Evolutionary conservation across 2,797 vertebrate species (phyloP).

Genomic region (Taeniopygia guttata): DNA sequence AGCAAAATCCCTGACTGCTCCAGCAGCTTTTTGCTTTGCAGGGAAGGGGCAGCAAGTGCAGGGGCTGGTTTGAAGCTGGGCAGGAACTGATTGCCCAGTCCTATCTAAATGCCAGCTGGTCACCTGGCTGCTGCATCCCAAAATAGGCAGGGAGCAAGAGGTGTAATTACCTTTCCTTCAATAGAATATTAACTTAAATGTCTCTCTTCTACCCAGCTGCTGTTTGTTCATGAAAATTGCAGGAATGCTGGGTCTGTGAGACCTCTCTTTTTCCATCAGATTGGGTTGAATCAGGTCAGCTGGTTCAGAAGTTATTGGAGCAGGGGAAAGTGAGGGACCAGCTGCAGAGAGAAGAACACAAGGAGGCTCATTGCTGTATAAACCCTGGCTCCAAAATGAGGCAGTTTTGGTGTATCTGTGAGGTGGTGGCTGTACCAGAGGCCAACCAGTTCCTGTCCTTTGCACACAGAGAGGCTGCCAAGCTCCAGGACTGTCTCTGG

Average conservation of each 20-base stretch:
- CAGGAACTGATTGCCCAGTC: not conserved
- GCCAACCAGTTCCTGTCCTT: not conserved
- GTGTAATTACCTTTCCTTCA: conserved; percentile 8
- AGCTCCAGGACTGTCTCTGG: not conserved
- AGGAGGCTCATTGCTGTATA: not conserved
- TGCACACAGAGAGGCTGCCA: not conserved
- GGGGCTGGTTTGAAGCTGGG: not conserved
- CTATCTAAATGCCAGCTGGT: not conserved
- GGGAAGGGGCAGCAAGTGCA: not conserved
- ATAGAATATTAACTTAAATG: conserved; percentile 1
- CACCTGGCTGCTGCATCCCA: conserved; percentile 4
- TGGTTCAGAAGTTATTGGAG: not conserved
- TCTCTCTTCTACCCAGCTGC: not conserved
- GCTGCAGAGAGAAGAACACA: not conserved
- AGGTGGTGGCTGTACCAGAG: not conserved
- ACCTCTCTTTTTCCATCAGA: not conserved
- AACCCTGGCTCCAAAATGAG: not conserved
- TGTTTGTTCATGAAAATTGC: not conserved
- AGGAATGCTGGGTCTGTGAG: not conserved
- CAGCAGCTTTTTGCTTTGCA: not conserved
- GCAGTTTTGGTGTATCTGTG: not conserved
- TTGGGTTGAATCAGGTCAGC: not conserved
- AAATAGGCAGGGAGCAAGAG: not conserved
- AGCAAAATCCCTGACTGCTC: not conserved
- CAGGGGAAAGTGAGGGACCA: not conserved